Evolutionary conservation across 2,113 vertebrate species (phyloP).

Genomic region (Dipodomys ordii): DNA sequence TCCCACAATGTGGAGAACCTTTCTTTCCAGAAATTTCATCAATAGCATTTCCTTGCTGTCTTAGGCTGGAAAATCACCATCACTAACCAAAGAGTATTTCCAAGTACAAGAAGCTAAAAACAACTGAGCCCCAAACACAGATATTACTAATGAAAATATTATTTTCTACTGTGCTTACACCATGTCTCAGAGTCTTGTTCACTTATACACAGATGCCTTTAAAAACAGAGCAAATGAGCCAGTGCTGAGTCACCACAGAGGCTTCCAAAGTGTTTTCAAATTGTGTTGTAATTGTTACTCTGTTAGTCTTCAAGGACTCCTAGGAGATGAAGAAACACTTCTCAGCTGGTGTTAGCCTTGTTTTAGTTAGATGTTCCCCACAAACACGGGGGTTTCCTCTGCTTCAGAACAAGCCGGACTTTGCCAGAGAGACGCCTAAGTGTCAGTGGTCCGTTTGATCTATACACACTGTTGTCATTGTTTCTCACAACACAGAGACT

Average conservation of each 20-base stretch:
- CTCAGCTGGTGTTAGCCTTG: background rate
- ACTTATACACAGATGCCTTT: constrained; percentile 76
- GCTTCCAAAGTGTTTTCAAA: constrained; percentile 69
- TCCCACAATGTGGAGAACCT: background rate
- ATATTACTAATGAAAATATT: constrained; percentile 71
- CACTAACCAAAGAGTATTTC: constrained; percentile 28
- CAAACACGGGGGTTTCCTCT: background rate
- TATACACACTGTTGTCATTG: background rate
- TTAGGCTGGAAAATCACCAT: constrained; percentile 59
- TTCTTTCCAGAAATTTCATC: background rate
- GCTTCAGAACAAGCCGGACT: constrained; percentile 23
- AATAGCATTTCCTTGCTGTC: background rate
- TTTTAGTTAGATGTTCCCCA: constrained; percentile 2
- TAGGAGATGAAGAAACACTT: constrained; percentile 47
- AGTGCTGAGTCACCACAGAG: constrained; percentile 74
- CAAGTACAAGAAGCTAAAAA: constrained; percentile 46
- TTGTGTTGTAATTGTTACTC: constrained; percentile 20
- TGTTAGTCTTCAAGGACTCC: constrained; percentile 66
- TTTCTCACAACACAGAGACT: background rate
- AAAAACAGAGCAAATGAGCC: constrained; percentile 73
- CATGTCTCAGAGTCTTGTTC: constrained; percentile 68
- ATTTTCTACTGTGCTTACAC: constrained; percentile 67
- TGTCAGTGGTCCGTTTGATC: background rate
- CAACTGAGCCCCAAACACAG: constrained; percentile 34
- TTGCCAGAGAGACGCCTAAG: background rate